Base-by-base conservation (phyloP, 2,113 vertebrate species). In the Alaudala cheleensis region DNA sequence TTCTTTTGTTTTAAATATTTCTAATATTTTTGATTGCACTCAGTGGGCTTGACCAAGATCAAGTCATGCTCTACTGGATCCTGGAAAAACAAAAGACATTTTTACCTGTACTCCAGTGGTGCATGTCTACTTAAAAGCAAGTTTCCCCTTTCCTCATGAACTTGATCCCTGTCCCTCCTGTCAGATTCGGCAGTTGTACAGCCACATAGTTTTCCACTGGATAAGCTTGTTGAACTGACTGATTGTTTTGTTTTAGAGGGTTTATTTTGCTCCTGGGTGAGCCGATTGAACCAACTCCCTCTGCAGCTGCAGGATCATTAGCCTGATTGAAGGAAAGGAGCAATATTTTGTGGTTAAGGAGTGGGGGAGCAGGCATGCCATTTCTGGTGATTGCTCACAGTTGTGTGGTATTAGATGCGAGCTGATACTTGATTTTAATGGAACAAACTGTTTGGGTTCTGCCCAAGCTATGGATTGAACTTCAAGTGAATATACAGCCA, bases 181-280 rank as follows among this genome's bases (percentile, higher is more conserved):
- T 88, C 31, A 57, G 25, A 76, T 93, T 74, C 40, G 76, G 73
- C 78, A 79, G 56, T 72, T 88, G n/a, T 79, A 40, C 37, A 91
- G 73, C 74, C n/a, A 39, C 23, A 10, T 76, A 93, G 53, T 79
- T 93, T 95, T 92, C 70, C 66, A 50, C 70, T 90, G 53, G 61
- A 49, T 79, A 87, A 82, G n/a, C 81, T 82, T 72, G 80, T 76
- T 92, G 57, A 69, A 42, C 78, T 85, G 65, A 81, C 44, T 72
- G 58, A 44, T 53, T 81, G 66, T 89, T 95, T 77, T 92, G 69
- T 87, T 91, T 80, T 69, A 45, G 47, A 77, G 72, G 33, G 11
- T 70, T 95, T 74, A 34, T 21, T 81, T 86, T 62, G 39, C 60
- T 91, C n/a, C 29, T 84, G 51, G 56, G 21, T 92, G 73, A 81